Base-by-base conservation (phyloP, 2,888 invertebrate genomes). In the Hirtodrosophila cameraria region DNA sequence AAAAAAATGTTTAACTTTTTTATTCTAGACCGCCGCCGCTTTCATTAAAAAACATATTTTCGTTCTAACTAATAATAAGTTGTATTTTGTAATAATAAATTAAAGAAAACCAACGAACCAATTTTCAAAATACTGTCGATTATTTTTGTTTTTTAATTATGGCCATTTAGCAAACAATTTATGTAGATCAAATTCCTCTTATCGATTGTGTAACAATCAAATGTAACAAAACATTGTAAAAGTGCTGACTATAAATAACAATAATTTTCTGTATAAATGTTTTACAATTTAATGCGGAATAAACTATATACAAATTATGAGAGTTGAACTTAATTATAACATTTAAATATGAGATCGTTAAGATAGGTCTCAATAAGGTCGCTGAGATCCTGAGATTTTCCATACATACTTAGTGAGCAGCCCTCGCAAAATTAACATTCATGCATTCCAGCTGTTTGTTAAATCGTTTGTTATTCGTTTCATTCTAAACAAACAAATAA, bases 11-110 rank as follows among this genome's bases (percentile, higher is more conserved):
- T 39, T 53, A 45, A 54, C 38, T 36, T 31, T 36, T 31, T 18
- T 52, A 42, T 48, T 28, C 38, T 54, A 28, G 39, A 36, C 39
- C 39, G 41, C 49, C 67, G 67, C 43, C 64, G 64, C 64, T 73
- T 73, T 72, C 67, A 72, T 68, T n/a, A n/a, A 23, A 60, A 58
- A 66, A 67, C 59, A 58, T 60, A 58, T 72, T 63, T 50, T 81
- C 73, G 78, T 84, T 81, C 70, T 70, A 84, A 84, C 78, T 75
- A 74, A 80, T 80, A 69, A 61, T 78, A 70, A 81, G 66, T 61
- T 85, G 75, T 83, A 79, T 74, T 79, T 78, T 77, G 75, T 85
- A 83, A 75, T 71, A 73, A 73, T 81, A 65, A 63, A 60, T 18
- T 54, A 52, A 60, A 50, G 53, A 57, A 75, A 74, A 83, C 73